Evolutionary conservation across 2,797 vertebrate genomes (phyloP).

Genomic region (Rhinoraja longicauda): DNA sequence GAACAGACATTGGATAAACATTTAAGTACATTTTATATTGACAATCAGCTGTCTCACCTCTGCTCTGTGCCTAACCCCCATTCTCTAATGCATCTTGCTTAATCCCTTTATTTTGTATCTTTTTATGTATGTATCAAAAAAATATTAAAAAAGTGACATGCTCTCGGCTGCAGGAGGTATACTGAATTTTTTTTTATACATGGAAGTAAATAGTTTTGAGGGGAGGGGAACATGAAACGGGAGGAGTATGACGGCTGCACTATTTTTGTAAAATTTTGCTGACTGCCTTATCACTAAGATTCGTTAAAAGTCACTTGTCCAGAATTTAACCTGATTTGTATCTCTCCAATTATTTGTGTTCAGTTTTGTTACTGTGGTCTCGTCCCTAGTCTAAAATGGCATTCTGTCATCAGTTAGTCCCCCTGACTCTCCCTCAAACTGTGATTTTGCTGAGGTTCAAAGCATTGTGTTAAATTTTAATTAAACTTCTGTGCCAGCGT

Average conservation of each 20-base stretch:
- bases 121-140: conserved; percentile 37
- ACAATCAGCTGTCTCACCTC: conserved; percentile 32
- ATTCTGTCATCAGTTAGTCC: conserved; percentile 13
- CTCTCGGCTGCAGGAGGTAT: conserved; percentile 30
- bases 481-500: conserved; percentile 36
- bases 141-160: conserved; percentile 19
- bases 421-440: neutral
- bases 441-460: conserved; percentile 28
- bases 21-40: conserved; percentile 21
- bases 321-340: conserved; percentile 29
- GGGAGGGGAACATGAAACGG: conserved; percentile 4
- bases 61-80: conserved; percentile 9
- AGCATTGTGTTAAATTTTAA: conserved; percentile 38
- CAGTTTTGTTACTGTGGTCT: conserved; percentile 22
- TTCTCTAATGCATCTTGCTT: conserved; percentile 23
- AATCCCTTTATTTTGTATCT: conserved; percentile 32
- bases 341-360: conserved; percentile 26
- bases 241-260: conserved; percentile 23
- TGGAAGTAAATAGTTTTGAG: conserved; percentile 28
- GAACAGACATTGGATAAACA: conserved; percentile 17
- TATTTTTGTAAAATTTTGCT: conserved; percentile 38
- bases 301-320: conserved; percentile 21
- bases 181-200: conserved; percentile 32
- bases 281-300: conserved; percentile 33
- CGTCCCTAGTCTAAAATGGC: neutral